Conservation (phyloP, 2,797 vertebrate species). For the Valencia hispanica region DNA sequence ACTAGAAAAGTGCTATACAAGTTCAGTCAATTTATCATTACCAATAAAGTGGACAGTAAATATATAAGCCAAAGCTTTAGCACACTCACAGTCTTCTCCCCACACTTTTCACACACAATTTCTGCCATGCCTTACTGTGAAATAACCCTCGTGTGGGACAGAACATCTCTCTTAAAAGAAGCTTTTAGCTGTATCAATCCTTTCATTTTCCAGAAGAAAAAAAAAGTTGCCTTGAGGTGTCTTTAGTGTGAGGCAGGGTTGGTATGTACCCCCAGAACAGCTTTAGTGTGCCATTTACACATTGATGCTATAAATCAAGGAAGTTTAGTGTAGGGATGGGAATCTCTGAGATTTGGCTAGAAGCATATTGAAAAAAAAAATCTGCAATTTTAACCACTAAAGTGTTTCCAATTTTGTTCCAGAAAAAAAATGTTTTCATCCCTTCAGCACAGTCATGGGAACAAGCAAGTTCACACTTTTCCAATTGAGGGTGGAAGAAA, state of each 20-base stretch:
- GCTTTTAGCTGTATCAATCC: not conserved
- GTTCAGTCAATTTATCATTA: too few relatives aligned
- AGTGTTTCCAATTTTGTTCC: not conserved
- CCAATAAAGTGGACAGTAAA: conserved; percentile 11
- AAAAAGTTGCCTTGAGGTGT: not conserved
- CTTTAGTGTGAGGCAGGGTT: not conserved
- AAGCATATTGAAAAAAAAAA: not conserved
- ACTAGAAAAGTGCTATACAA: too few relatives aligned
- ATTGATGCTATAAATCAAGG: not conserved
- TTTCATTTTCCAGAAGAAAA: not conserved
- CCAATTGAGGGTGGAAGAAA: not conserved
- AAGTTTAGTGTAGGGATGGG: not conserved
- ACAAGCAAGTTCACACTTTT: not conserved
- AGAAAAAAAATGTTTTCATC: not conserved
- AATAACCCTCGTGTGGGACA: not conserved
- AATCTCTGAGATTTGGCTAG: not conserved
- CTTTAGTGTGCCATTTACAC: not conserved
- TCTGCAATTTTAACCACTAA: not conserved
- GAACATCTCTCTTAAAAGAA: not conserved
- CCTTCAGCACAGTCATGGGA: not conserved
- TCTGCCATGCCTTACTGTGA: not conserved
- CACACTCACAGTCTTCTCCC: not conserved
- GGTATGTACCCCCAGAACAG: not conserved
- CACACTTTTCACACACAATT: conserved; percentile 5
- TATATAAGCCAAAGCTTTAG: not conserved